A percentile compares a stretch with the other conserved stretches of the same genome.
Conservation (phyloP, 2,888 invertebrate species). For the Brachynemurus nebulosus region DNA sequence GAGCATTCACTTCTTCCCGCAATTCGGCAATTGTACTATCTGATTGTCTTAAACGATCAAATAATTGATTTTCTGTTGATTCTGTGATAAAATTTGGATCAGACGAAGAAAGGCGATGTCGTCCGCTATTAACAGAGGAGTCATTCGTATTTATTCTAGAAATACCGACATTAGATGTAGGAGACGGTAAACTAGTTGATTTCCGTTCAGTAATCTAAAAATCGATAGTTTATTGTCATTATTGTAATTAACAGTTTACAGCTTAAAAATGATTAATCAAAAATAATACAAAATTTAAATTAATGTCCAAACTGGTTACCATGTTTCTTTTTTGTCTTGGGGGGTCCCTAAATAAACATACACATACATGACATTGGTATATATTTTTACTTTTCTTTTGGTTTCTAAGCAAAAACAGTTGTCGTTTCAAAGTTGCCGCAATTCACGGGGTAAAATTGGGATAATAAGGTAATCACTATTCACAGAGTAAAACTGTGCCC, state of each 20-base stretch:
- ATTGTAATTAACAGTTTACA: too few species aligned
- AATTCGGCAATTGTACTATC: slow-evolving; percentile 51
- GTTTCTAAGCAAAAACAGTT: background rate
- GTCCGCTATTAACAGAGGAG: background rate
- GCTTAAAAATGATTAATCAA: too few species aligned
- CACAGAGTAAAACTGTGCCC: too few species aligned
- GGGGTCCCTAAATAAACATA: too few species aligned
- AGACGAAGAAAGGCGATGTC: background rate
- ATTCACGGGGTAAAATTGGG: too few species aligned
- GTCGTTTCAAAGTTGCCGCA: too few species aligned
- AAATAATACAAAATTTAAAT: too few species aligned
- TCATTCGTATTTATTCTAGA: background rate
- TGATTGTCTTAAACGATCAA: slow-evolving; percentile 43
- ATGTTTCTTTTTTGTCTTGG: too few species aligned
- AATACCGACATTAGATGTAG: background rate
- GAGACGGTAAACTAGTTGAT: background rate
- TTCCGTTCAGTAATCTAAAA: slow-evolving; percentile 4
- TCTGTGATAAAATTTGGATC: background rate
- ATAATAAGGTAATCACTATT: too few species aligned
- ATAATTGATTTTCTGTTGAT: slow-evolving; percentile 1
- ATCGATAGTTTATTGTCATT: background rate
- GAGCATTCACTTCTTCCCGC: slow-evolving; percentile 43
- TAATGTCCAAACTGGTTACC: too few species aligned
- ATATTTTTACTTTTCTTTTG: background rate
- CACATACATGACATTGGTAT: too few species aligned